Conservation (phyloP, 2,888 invertebrate species). For the Mallateleia sp. region DNA sequence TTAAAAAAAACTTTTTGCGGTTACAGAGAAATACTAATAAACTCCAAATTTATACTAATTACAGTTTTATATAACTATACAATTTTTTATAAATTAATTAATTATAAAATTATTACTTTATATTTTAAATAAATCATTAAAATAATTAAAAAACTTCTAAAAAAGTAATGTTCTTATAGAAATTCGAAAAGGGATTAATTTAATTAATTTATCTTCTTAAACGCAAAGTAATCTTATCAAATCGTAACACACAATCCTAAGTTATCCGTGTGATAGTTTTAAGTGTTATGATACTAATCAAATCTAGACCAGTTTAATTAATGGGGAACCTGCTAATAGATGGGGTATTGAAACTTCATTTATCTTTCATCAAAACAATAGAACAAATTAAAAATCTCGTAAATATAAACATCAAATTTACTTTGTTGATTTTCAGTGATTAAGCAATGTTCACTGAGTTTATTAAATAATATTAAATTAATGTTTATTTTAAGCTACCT, state of each 20-base stretch:
- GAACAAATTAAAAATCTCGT: constrained; percentile 13
- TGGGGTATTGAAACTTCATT: constrained; percentile 35
- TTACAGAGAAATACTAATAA: no score
- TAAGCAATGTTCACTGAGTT: no score
- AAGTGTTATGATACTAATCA: constrained; percentile 67
- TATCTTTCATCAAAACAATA: constrained; percentile 24
- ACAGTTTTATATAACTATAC: no score
- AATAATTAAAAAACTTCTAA: no score
- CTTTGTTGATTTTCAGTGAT: no score
- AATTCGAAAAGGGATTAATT: neutral
- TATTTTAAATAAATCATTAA: no score
- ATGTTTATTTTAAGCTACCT: neutral
- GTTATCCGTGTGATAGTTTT: constrained; percentile 50
- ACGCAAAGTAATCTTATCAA: constrained; percentile 45
- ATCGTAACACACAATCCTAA: constrained; percentile 35
- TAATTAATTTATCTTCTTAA: constrained; percentile 39
- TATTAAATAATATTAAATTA: no score
- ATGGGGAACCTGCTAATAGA: constrained; percentile 54
- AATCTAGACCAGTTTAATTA: constrained; percentile 48
- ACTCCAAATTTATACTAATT: no score
- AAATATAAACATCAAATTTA: neutral
- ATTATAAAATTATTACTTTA: no score
- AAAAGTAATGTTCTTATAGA: no score
- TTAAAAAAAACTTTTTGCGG: no score
- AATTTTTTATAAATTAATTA: no score